A percentile compares a stretch with the other conserved stretches of the same genome.
phyloP scores from a whole-genome alignment of 2,113 vertebrate genomes.

The Rhineura floridana region DNA sequence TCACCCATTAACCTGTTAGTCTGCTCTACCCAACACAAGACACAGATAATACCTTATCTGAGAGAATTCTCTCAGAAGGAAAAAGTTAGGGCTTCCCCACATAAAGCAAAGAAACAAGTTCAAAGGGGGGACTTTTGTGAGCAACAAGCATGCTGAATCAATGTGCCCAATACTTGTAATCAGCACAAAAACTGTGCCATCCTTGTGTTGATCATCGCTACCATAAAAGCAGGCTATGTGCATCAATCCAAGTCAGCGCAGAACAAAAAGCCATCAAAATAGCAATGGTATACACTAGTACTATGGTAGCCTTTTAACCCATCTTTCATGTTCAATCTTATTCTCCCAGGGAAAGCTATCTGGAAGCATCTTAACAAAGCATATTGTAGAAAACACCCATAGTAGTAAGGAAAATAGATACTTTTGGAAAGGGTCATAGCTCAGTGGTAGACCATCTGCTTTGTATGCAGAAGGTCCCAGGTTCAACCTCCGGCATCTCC shows the following conservation, averaged over 20 bases:
- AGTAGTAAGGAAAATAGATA: neutral
- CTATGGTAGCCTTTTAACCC: neutral
- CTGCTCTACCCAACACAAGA: neutral
- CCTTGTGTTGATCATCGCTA: neutral
- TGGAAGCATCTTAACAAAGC: neutral
- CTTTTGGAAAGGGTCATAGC: too few relatives aligned
- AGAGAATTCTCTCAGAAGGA: neutral
- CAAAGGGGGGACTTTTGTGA: neutral
- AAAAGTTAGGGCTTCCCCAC: neutral
- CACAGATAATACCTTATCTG: neutral
- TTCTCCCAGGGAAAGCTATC: neutral
- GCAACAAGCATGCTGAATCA: neutral
- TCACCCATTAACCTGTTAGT: neutral
- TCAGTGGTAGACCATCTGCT: too few relatives aligned
- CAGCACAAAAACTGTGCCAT: neutral
- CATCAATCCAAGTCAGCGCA: neutral
- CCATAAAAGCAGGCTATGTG: neutral
- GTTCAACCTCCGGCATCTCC: too few relatives aligned
- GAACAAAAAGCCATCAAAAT: neutral
- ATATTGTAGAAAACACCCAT: neutral
- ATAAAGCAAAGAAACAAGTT: neutral
- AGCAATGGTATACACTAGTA: neutral
- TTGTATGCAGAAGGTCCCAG: too few relatives aligned
- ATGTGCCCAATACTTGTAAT: neutral
- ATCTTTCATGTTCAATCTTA: neutral